Percentiles rank a stretch among this genome's conserved stretches.
Conservation (phyloP, 1,140 invertebrate genomes). For the Philopotamus ludificatus region DNA sequence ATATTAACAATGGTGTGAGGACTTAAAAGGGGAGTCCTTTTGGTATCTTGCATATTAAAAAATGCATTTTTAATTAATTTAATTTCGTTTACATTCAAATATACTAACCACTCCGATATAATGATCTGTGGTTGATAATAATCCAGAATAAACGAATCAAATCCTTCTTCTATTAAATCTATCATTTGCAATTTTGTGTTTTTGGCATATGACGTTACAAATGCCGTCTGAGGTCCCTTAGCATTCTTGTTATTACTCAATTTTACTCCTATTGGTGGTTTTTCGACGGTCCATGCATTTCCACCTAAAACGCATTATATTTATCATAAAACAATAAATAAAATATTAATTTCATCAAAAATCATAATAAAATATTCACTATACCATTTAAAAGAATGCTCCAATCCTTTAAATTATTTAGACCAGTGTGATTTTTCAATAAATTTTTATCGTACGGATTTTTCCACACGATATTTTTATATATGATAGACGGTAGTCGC, state of each 20-base stretch:
- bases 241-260: slow-evolving; percentile 40
- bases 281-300: slow-evolving; percentile 46
- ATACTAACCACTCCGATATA: slow-evolving; percentile 46
- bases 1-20: too few relatives aligned
- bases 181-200: slow-evolving; percentile 46
- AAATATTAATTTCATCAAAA: neutral
- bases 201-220: slow-evolving; percentile 47
- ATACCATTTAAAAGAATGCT: slow-evolving; percentile 43
- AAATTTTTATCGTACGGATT: slow-evolving; percentile 46
- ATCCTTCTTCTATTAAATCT: slow-evolving; percentile 38
- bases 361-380: neutral
- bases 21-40: too few relatives aligned
- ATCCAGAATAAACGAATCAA: slow-evolving; percentile 44
- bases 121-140: slow-evolving; percentile 45
- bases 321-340: slow-evolving; percentile 2
- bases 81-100: too few relatives aligned
- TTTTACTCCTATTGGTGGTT: slow-evolving; percentile 42
- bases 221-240: slow-evolving; percentile 44
- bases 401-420: slow-evolving; percentile 46
- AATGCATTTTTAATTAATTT: too few relatives aligned
- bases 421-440: slow-evolving; percentile 48
- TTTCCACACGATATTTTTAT: slow-evolving; percentile 43
- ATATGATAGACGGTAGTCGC: slow-evolving; percentile 38
- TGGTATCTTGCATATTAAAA: too few relatives aligned
- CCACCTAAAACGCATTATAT: slow-evolving; percentile 38